Conservation (phyloP, 2,113 vertebrate genomes). For the Macquaria ambigua region DNA sequence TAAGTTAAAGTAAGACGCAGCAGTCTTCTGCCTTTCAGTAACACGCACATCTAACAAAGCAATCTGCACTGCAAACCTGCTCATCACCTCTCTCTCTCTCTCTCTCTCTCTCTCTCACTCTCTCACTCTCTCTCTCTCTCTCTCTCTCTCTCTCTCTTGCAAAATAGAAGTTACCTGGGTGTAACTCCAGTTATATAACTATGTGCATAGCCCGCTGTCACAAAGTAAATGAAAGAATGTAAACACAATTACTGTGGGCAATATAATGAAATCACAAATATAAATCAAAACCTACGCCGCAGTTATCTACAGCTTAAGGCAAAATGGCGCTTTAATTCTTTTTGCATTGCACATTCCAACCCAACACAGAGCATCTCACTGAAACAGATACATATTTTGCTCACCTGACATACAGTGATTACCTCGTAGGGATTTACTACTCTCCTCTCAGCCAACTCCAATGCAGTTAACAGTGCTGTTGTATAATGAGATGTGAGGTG, state of each 20-base stretch:
- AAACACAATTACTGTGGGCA: not conserved
- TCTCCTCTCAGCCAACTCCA: constrained; percentile 1
- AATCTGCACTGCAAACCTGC: not conserved
- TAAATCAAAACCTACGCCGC: constrained; percentile 1
- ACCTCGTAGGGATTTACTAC: not conserved
- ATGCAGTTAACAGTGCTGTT: not conserved
- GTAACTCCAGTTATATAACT: not conserved
- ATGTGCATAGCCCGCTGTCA: no score
- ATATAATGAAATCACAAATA: constrained; percentile 1
- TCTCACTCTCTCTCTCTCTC: no score
- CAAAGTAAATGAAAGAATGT: not conserved
- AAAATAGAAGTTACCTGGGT: not conserved
- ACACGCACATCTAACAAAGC: not conserved
- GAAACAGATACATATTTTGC: not conserved
- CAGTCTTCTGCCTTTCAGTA: not conserved
- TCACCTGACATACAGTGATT: constrained; percentile 1
- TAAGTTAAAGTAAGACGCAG: not conserved
- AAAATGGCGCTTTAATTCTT: not conserved
- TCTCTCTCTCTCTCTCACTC: no score
- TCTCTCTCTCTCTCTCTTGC: not conserved
- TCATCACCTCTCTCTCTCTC: not conserved
- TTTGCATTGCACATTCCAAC: not conserved
- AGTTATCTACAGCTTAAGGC: not conserved
- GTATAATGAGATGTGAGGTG: constrained; percentile 25
- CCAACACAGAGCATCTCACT: not conserved